Conservation (phyloP, 2,888 invertebrate species). For the Chaitophorus viminalis region DNA sequence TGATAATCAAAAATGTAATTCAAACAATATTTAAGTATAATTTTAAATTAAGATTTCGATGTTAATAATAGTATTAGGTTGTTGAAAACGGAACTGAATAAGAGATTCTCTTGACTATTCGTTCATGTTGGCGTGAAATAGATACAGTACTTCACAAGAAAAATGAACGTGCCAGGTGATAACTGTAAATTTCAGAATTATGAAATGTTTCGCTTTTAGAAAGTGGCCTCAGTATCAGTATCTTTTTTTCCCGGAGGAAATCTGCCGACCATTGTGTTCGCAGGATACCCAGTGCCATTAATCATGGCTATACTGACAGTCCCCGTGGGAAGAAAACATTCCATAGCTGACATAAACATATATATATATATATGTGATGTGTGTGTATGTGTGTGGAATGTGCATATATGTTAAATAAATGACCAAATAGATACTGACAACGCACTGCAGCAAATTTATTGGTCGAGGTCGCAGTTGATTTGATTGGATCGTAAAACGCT, state of each 20-base stretch:
- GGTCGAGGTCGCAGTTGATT: neutral
- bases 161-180: conserved; percentile 52
- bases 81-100: neutral
- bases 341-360: conserved; percentile 5
- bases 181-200: conserved; percentile 37
- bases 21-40: neutral
- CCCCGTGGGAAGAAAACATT: conserved; percentile 59
- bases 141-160: conserved; percentile 37
- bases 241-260: conserved; percentile 50
- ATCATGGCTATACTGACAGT: conserved; percentile 53
- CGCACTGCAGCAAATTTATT: neutral
- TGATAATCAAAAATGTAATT: too few species aligned
- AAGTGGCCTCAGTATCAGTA: conserved; percentile 39
- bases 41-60: too few species aligned
- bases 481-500: neutral
- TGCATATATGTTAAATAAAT: conserved; percentile 10
- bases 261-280: conserved; percentile 49
- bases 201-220: conserved; percentile 44
- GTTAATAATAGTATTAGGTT: neutral
- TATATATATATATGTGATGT: neutral
- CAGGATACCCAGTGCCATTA: conserved; percentile 30
- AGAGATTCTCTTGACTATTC: neutral
- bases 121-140: conserved; percentile 6
- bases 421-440: conserved; percentile 18
- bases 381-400: neutral